phyloP scores from a whole-genome alignment of 92 coral and sea anemone genomes.

The Actinostola sp. region DNA sequence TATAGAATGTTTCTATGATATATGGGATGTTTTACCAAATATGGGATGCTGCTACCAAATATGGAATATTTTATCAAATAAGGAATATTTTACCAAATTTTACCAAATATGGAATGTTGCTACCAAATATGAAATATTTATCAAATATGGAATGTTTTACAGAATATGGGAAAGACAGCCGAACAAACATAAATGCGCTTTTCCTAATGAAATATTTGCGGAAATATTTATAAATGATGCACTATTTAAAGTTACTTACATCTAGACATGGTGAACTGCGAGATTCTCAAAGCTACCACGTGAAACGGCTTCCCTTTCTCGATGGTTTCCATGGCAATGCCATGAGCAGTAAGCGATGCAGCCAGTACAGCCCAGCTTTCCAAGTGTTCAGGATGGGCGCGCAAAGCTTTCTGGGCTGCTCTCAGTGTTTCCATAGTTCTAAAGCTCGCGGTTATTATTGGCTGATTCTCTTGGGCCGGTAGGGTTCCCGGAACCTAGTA shows the following conservation, averaged over 20 bases:
- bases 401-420: slow-evolving; percentile 94
- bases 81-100: too few relatives aligned
- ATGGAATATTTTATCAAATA: too few relatives aligned
- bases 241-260: slow-evolving; percentile 44
- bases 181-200: too few relatives aligned
- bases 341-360: slow-evolving; percentile 77
- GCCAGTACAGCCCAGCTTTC: slow-evolving; percentile 86
- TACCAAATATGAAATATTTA: too few relatives aligned
- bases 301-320: slow-evolving; percentile 31
- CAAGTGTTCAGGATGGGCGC: slow-evolving; percentile 79
- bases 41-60: too few relatives aligned
- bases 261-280: slow-evolving; percentile 64
- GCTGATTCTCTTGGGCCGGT: slow-evolving; percentile 33
- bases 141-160: too few relatives aligned
- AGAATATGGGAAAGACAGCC: too few relatives aligned
- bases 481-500: slow-evolving; percentile 73
- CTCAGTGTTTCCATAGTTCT: slow-evolving; percentile 65
- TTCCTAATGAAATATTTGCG: too few relatives aligned
- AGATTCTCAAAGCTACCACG: slow-evolving; percentile 60
- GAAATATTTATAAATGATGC: too few relatives aligned
- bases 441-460: slow-evolving; percentile 19
- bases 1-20: too few relatives aligned
- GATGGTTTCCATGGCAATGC: slow-evolving; percentile 40
- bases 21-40: too few relatives aligned
- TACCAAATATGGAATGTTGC: too few relatives aligned